Conservation (phyloP, 1,140 invertebrate species). For the Samia ricini region DNA sequence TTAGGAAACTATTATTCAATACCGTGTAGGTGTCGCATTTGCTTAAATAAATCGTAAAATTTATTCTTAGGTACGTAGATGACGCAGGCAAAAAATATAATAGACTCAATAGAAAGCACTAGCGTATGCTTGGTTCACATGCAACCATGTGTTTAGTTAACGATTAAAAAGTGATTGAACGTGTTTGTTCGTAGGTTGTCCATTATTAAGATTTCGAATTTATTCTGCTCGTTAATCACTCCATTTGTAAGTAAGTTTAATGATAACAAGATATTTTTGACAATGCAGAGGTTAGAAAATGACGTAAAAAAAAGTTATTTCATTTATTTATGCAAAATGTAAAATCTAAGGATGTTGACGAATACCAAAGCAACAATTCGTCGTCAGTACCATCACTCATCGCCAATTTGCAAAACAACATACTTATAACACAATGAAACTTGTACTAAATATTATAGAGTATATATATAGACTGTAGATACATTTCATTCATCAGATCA, state of each 20-base stretch:
- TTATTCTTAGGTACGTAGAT: conserved; percentile 11
- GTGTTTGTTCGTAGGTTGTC: conserved; percentile 3
- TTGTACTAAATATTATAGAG: no score
- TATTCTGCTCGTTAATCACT: neutral
- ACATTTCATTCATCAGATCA: no score
- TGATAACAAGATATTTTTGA: neutral
- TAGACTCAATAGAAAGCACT: conserved; percentile 30
- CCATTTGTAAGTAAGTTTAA: neutral
- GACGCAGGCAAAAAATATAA: conserved; percentile 24
- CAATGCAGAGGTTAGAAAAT: neutral
- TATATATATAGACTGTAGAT: no score
- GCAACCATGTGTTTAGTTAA: conserved; percentile 15
- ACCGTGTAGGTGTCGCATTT: conserved; percentile 8
- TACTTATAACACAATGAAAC: no score
- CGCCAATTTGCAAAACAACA: no score
- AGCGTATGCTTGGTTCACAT: conserved; percentile 19
- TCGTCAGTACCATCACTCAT: no score
- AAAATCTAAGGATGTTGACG: no score
- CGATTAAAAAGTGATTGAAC: conserved; percentile 28
- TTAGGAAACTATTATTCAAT: conserved; percentile 27
- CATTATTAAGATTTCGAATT: neutral
- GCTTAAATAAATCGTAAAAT: conserved; percentile 27
- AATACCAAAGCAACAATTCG: no score
- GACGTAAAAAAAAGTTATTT: no score
- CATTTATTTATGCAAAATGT: no score